Evolutionary conservation across 23 tunicate genomes (phyloP), one percentile per base, ranked within the genome.

Genomic region (Ciona savignyi): DNA sequence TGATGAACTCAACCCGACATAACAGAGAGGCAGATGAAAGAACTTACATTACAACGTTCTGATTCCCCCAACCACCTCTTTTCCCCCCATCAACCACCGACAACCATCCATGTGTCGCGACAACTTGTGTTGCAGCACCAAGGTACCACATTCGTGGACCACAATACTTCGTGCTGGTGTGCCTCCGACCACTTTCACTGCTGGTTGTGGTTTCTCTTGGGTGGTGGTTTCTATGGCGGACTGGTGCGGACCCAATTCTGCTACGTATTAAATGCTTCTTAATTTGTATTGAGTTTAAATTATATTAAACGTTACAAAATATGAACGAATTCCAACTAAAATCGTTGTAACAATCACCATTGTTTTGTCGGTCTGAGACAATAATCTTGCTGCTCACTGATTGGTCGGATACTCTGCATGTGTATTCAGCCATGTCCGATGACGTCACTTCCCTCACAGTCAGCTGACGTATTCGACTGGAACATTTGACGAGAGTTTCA

Each of bases 121-220:
- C 11, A 81, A 27, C 21, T 23, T 29, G 56, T 81, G 86, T 68
- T 81, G 86, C n/a, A 81, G n/a, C 11, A 81, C 63, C 9, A 81
- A 23, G 32, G 86, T 81, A n/a, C 86, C 86, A 9, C 29, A 51
- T 48, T 81, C 86, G 4, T 77, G 86, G 48, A 81, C 86, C 65
- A 71, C 61, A 78, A 81, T 81, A 30, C 28, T 29, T 0, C 77
- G 24, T 9, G 84, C 71, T 1, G 74, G 19, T 2, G 84, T 63
- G 22, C 34, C 28, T 29, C 74, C 68, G 20, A 78, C 42, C 25
- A 67, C 62, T 23, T 68, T 42, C 15, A 42, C n/a, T n/a, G n/a
- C n/a, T n/a, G n/a, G n/a, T n/a, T n/a, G n/a, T n/a, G n/a, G n/a
- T n/a, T n/a, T n/a, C n/a, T n/a, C n/a, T n/a, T n/a, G n/a, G n/a